Percentiles rank a stretch among this genome's conserved stretches.
Conservation (phyloP, 2,888 invertebrate species). For the Melanophora roralis region DNA sequence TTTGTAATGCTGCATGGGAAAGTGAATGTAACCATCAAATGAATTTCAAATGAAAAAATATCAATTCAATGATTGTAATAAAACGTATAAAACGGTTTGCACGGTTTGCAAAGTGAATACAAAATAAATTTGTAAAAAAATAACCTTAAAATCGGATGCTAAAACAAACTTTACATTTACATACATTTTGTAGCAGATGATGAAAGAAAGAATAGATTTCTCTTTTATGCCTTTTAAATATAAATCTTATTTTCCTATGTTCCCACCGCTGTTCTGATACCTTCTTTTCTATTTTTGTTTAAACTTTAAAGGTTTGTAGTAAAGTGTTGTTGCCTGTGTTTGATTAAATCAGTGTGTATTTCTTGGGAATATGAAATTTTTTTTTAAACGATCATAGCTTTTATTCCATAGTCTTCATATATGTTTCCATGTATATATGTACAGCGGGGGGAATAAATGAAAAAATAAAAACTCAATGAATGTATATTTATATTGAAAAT, state of each 20-base stretch:
- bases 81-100: constrained; percentile 53
- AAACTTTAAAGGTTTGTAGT: neutral
- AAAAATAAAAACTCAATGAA: too few relatives aligned
- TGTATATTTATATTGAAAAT: too few relatives aligned
- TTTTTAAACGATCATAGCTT: too few relatives aligned
- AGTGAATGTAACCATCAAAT: constrained; percentile 57
- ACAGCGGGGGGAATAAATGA: too few relatives aligned
- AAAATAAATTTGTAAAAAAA: constrained; percentile 6
- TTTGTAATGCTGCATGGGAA: constrained; percentile 16
- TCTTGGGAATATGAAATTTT: too few relatives aligned
- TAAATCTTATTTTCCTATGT: neutral
- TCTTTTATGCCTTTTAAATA: neutral
- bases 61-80: constrained; percentile 59
- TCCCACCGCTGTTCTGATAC: neutral
- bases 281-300: constrained; percentile 36
- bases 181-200: constrained; percentile 46
- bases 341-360: too few relatives aligned
- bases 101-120: constrained; percentile 43
- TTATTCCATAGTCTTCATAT: too few relatives aligned
- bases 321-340: constrained; percentile 4
- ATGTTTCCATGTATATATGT: too few relatives aligned
- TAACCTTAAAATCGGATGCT: constrained; percentile 17
- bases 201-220: constrained; percentile 36
- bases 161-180: constrained; percentile 42
- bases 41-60: constrained; percentile 61